Conservation (phyloP, 2,888 invertebrate species). For the Agelastica alni region DNA sequence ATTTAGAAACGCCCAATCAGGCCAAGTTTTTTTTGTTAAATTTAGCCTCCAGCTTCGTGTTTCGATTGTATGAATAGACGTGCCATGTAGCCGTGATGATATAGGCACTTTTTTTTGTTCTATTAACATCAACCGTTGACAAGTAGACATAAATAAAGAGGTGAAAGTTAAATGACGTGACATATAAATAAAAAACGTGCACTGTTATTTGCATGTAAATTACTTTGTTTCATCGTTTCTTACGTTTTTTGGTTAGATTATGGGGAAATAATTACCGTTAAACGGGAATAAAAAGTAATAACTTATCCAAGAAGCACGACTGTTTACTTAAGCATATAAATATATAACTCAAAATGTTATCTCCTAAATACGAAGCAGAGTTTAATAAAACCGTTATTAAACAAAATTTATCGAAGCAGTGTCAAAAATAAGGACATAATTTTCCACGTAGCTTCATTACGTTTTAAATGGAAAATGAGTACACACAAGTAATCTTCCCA, state of each 20-base stretch:
- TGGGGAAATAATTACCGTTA: conserved; percentile 3
- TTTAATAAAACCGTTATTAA: no score
- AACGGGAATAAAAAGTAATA: no score
- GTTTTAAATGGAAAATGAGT: no score
- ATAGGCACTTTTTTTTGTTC: conserved; percentile 14
- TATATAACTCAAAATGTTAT: no score
- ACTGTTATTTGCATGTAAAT: neutral
- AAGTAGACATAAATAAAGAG: conserved; percentile 12
- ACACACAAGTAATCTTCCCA: no score
- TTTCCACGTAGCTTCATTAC: no score
- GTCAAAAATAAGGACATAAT: no score
- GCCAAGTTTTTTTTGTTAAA: neutral
- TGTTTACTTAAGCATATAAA: no score
- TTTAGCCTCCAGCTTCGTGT: neutral
- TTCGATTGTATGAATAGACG: neutral
- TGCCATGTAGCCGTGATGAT: neutral
- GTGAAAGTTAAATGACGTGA: conserved; percentile 16
- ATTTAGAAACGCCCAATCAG: no score
- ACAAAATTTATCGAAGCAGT: no score
- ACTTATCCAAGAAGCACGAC: no score
- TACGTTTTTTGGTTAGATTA: neutral
- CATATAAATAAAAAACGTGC: neutral
- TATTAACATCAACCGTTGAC: conserved; percentile 14
- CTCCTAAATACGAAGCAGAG: no score
- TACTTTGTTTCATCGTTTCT: neutral